These are phyloP conservation scores for Petroica traversi DNA, from an alignment of 2,113 vertebrate species.

Conservation along the genomic window DNA sequence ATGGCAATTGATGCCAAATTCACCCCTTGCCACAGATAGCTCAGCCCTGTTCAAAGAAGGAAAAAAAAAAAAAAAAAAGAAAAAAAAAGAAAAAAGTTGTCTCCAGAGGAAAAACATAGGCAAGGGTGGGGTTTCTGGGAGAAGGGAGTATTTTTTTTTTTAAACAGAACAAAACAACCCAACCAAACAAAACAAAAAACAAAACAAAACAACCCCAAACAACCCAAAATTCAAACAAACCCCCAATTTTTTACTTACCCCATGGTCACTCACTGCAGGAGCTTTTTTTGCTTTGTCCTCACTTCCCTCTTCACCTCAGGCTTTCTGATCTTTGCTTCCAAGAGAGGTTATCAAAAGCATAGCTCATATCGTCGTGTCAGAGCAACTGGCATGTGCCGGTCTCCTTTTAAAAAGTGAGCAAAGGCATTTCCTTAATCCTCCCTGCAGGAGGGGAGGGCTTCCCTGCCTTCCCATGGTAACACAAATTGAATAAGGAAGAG, in stretches of 20 bases:
- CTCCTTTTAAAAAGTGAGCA: background rate
- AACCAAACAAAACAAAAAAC: fast-evolving
- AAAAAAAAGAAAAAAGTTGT: background rate
- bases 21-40: fast-evolving
- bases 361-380: fast-evolving
- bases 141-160: background rate
- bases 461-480: background rate
- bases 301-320: background rate
- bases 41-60: background rate
- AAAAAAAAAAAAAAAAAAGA: background rate
- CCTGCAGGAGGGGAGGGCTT: background rate
- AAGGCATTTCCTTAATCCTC: background rate
- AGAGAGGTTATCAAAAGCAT: background rate
- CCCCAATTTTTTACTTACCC: background rate
- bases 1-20: fast-evolving
- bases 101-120: background rate
- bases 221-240: background rate
- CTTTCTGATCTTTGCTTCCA: background rate
- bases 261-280: background rate
- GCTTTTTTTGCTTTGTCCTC: background rate
- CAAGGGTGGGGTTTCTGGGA: fast-evolving
- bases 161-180: background rate
- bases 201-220: too few relatives aligned
- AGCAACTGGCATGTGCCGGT: fast-evolving
- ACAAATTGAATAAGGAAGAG: background rate